Evolutionary conservation across 2,888 invertebrate genomes (phyloP).

Genomic region (Byasa hedistus): DNA sequence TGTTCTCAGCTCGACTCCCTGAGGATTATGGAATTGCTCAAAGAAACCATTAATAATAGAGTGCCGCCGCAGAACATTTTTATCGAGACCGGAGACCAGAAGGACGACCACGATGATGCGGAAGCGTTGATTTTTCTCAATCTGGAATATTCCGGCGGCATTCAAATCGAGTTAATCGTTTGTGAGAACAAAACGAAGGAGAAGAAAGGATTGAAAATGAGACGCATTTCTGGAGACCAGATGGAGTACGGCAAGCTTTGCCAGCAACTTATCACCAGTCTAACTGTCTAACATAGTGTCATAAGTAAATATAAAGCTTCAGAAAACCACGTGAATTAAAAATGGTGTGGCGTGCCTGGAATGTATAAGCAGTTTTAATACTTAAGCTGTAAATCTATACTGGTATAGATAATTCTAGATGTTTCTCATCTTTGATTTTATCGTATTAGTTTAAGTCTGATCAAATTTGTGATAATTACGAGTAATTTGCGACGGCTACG

Average conservation of each 20-base stretch:
- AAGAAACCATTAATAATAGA: constrained; percentile 87
- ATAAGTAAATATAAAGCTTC: background rate
- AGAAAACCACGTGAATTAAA: background rate
- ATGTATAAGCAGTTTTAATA: constrained; percentile 25
- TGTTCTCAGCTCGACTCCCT: constrained; percentile 89
- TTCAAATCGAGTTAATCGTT: constrained; percentile 91
- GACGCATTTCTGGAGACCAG: constrained; percentile 93
- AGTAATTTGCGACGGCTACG: constrained; percentile 9
- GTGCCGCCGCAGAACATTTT: constrained; percentile 83
- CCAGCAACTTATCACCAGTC: constrained; percentile 91
- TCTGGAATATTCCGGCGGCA: constrained; percentile 89
- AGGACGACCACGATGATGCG: constrained; percentile 46
- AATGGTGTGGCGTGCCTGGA: constrained; percentile 12
- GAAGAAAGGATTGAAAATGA: constrained; percentile 90
- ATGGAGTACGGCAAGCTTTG: constrained; percentile 92
- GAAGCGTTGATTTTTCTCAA: constrained; percentile 78
- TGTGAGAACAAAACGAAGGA: constrained; percentile 86
- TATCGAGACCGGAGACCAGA: constrained; percentile 68
- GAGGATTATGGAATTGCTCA: constrained; percentile 88
- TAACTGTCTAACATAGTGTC: constrained; percentile 81
- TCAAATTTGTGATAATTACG: constrained; percentile 24
- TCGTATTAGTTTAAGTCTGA: constrained; percentile 8
- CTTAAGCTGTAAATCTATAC: constrained; percentile 15
- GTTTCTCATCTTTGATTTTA: constrained; percentile 10
- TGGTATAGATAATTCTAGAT: constrained; percentile 13